Conservation (phyloP, 2,113 vertebrate species). For the Silurus asotus region DNA sequence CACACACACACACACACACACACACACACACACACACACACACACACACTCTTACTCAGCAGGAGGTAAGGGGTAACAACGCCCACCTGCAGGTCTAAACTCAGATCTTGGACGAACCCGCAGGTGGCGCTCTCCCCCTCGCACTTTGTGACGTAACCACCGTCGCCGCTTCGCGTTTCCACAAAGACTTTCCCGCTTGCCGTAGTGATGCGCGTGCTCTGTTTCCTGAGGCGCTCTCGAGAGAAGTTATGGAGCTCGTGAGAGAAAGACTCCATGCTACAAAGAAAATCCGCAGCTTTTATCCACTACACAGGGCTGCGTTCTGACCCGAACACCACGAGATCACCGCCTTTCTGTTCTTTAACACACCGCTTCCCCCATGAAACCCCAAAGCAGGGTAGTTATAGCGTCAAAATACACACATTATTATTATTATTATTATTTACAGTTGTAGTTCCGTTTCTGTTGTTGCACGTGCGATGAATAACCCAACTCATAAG, state of each 20-base stretch:
- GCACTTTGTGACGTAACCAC: conserved; percentile 69
- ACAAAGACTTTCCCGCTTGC: conserved; percentile 80
- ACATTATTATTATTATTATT: too few relatives aligned
- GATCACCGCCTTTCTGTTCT: background rate
- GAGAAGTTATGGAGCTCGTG: conserved; percentile 88
- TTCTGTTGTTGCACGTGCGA: too few relatives aligned
- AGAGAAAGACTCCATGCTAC: conserved; percentile 81
- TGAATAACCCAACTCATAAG: background rate
- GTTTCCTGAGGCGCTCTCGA: conserved; percentile 79
- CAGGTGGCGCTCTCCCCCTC: conserved; percentile 58
- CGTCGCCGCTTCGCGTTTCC: conserved; percentile 81
- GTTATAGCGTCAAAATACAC: too few relatives aligned
- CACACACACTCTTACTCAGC: conserved; percentile 76
- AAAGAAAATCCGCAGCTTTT: background rate
- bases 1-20: too few relatives aligned
- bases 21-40: too few relatives aligned
- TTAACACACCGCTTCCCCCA: background rate
- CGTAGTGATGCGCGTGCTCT: conserved; percentile 85
- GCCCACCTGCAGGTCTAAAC: conserved; percentile 86
- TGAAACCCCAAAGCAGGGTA: background rate
- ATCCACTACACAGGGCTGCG: background rate
- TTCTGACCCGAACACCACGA: background rate
- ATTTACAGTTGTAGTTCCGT: too few relatives aligned
- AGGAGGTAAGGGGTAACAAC: conserved; percentile 85
- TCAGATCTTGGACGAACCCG: conserved; percentile 86